These are phyloP conservation scores for Halotydeus destructor DNA, from an alignment of 1,140 invertebrate genomes.

Conservation along the genomic window DNA sequence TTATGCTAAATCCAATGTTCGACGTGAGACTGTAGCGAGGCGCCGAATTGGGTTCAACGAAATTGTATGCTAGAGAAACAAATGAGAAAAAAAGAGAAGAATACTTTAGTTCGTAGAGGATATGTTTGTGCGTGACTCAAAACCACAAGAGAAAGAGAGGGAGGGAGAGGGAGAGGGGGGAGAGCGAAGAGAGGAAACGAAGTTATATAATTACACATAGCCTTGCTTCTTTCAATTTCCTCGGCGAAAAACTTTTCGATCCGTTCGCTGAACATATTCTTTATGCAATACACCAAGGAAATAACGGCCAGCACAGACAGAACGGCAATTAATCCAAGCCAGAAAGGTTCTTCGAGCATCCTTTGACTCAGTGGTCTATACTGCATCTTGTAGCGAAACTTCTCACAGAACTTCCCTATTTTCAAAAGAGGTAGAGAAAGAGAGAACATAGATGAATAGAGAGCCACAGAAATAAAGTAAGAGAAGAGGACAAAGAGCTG, in stretches of 20 bases:
- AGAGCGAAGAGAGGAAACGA: too few relatives aligned
- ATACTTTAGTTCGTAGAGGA: not conserved
- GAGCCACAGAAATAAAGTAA: conserved; percentile 9
- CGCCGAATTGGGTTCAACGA: not conserved
- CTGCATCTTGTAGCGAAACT: conserved; percentile 37
- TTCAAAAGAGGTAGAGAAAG: conserved; percentile 11
- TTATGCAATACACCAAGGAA: conserved; percentile 51
- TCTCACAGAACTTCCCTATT: conserved; percentile 35
- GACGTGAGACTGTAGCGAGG: conserved; percentile 6
- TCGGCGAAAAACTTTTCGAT: conserved; percentile 56
- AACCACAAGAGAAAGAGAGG: too few relatives aligned
- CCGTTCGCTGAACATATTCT: conserved; percentile 56
- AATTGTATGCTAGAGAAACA: not conserved
- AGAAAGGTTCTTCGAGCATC: conserved; percentile 60
- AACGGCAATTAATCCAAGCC: conserved; percentile 54
- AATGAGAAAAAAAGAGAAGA: not conserved
- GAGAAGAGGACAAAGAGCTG: not conserved
- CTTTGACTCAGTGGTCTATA: conserved; percentile 43
- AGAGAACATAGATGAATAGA: not conserved
- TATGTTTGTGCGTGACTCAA: not conserved
- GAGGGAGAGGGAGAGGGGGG: too few relatives aligned
- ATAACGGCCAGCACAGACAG: conserved; percentile 46
- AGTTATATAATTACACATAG: conserved; percentile 15
- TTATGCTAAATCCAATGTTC: conserved; percentile 2
- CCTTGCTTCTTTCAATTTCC: conserved; percentile 37